These are phyloP conservation scores for Hirtodrosophila alboralis DNA, from an alignment of 2,888 invertebrate genomes.

Conservation along the genomic window DNA sequence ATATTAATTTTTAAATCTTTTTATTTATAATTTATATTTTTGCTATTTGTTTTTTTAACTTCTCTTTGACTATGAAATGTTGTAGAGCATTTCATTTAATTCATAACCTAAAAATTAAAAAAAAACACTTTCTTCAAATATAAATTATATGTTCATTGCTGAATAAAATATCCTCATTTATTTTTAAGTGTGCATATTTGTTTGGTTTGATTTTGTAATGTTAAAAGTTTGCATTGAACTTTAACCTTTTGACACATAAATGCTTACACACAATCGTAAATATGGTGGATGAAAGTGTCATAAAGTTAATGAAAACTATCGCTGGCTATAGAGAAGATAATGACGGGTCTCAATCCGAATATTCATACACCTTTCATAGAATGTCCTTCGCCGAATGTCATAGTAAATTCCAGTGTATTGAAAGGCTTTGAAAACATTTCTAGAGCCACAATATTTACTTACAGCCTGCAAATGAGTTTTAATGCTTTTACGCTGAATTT, in stretches of 20 bases:
- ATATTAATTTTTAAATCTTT: too few species aligned
- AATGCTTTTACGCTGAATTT: constrained; percentile 36
- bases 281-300: constrained; percentile 25
- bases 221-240: constrained; percentile 39
- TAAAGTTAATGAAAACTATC: constrained; percentile 57
- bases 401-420: background rate
- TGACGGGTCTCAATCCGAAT: constrained; percentile 15
- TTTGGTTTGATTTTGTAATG: constrained; percentile 4
- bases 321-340: constrained; percentile 46
- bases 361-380: background rate
- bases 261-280: constrained; percentile 20
- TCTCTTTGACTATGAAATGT: too few species aligned
- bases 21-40: too few species aligned
- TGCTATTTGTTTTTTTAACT: too few species aligned
- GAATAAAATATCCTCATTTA: too few species aligned
- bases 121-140: too few species aligned
- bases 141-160: too few species aligned
- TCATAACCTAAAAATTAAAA: too few species aligned
- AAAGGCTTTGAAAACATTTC: background rate
- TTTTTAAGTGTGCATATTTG: constrained; percentile 2
- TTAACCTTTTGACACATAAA: constrained; percentile 50
- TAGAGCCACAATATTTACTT: background rate
- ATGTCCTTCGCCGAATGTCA: constrained; percentile 52
- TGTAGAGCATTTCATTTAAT: too few species aligned
- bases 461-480: constrained; percentile 41